phyloP scores from a whole-genome alignment of 92 coral and sea anemone species.

The Epizoanthus scotinus region DNA sequence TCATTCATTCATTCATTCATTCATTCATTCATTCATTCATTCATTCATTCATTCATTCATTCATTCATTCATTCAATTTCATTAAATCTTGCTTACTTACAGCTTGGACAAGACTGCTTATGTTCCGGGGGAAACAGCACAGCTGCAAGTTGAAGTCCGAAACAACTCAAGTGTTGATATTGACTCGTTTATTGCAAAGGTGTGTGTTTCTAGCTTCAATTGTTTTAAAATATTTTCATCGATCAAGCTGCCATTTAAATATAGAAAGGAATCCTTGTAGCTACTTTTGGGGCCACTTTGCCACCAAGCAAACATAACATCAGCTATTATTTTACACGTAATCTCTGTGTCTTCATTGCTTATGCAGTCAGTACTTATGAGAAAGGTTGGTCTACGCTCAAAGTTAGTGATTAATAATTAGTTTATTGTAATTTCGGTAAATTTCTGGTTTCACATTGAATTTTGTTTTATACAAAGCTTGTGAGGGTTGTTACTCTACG shows the following conservation, averaged over 20 bases:
- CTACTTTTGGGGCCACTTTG: no score
- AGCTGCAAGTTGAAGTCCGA: conserved; percentile 77
- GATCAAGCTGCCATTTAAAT: no score
- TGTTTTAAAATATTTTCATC: no score
- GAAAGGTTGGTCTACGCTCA: background rate
- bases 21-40: no score
- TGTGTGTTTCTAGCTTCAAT: background rate
- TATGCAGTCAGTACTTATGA: background rate
- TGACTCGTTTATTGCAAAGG: conserved; percentile 89
- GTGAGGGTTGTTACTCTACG: conserved; percentile 77
- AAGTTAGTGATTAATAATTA: background rate
- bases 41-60: no score
- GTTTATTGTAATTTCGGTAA: background rate
- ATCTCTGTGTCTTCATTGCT: background rate
- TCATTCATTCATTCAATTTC: background rate
- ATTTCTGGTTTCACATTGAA: background rate
- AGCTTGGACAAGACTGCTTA: conserved; percentile 88
- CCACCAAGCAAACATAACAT: background rate
- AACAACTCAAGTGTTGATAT: conserved; percentile 95
- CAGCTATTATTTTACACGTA: background rate
- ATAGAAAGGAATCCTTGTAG: no score
- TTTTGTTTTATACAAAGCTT: conserved; percentile 44
- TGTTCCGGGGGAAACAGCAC: conserved; percentile 85
- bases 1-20: no score
- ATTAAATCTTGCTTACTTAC: background rate